Percentiles rank a stretch among this genome's conserved stretches.
These are phyloP conservation scores for Electrona antarctica DNA, from an alignment of 2,113 vertebrate species.

Conservation along the genomic window DNA sequence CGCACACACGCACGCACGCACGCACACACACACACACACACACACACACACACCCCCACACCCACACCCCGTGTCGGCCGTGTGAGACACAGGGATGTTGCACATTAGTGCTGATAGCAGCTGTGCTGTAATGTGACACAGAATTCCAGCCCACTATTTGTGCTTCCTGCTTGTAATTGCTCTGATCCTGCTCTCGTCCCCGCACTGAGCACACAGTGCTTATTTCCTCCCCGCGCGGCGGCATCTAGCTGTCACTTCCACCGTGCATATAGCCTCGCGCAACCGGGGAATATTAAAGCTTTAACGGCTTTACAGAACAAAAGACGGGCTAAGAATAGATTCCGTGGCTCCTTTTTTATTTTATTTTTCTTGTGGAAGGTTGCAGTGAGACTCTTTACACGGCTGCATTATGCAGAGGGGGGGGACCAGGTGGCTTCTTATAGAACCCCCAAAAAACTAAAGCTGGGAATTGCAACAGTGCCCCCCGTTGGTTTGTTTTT, in stretches of 20 bases:
- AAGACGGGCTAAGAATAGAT: slow-evolving; percentile 47
- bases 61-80: neutral
- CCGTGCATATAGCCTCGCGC: slow-evolving; percentile 2
- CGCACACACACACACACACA: neutral
- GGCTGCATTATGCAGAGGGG: slow-evolving; percentile 50
- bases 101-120: slow-evolving; percentile 30
- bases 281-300: slow-evolving; percentile 39
- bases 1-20: neutral
- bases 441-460: neutral
- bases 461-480: slow-evolving; percentile 68
- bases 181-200: slow-evolving; percentile 5
- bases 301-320: slow-evolving; percentile 52
- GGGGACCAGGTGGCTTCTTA: slow-evolving; percentile 2
- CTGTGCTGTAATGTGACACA: slow-evolving; percentile 35
- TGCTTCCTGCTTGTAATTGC: slow-evolving; percentile 22
- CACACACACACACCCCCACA: neutral
- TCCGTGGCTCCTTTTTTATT: neutral
- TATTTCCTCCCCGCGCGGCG: slow-evolving; percentile 17
- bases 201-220: slow-evolving; percentile 6
- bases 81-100: neutral
- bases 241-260: slow-evolving; percentile 44
- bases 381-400: slow-evolving; percentile 35
- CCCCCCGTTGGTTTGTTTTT: slow-evolving; percentile 59
- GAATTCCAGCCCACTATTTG: slow-evolving; percentile 42
- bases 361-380: slow-evolving; percentile 27